Evolutionary conservation across 2,113 vertebrate species (phyloP), one percentile per base, ranked within the genome.

Genomic region (Puma concolor): DNA sequence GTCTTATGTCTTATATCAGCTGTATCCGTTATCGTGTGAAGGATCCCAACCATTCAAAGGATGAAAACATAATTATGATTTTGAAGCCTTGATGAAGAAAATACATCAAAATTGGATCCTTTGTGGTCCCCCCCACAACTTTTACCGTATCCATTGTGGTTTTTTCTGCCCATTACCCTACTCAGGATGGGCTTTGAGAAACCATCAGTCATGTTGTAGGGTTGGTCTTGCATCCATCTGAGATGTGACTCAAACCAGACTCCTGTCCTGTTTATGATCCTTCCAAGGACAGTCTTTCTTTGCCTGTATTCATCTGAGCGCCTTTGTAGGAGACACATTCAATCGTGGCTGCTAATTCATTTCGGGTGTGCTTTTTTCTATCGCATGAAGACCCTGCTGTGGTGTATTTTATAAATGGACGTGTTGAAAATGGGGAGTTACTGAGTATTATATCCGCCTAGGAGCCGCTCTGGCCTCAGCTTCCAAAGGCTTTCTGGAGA

Each of bases 191-290:
- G 23, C 76, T 36, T 4, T 50, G 48, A 50, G n/a, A 66, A 66
- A 8, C 36, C 79, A 15, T 4, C 0, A 2, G 0, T 64, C 36
- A 0, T 44, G 27, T 25, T 12, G 29, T 54, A 23, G 52, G 13
- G 41, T 74, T 36, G 13, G 7, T 66, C 54, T 63, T 31, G 2
- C 1, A 2, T 31, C 57, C 19, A 41, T 82, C 66, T 92, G 67
- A 54, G 36, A 38, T 36, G 50, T 23, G 36, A 9, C 54, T 54
- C 36, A 6, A 31, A 4, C 44, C 11, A 1, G 33, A n/a, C 76
- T 41, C 9, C 9, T 29, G 29, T 69, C 88, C 50, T 21, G 36
- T 8, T 1, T 23, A 4, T 1, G 2, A 41, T 36, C 57, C 33
- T 5, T 50, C 19, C 52, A 69, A 88, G 50, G 52, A 1, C 21